Conservation (phyloP, 2,888 invertebrate species). For the Polyommatus icarus region DNA sequence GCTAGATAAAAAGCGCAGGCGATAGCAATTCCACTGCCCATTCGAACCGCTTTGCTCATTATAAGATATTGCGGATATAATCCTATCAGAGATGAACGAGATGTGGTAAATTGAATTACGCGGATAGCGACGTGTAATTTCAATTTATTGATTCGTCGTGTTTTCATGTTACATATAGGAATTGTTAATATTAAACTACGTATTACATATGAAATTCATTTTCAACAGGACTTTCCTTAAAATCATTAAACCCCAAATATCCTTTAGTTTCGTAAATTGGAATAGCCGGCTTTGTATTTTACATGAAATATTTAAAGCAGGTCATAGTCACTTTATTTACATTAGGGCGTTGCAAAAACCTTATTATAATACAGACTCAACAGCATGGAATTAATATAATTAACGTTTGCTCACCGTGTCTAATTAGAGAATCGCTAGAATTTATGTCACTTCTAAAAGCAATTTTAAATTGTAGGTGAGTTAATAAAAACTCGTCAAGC, state of each 20-base stretch:
- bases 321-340: conserved; percentile 2
- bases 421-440: conserved; percentile 13
- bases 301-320: not conserved
- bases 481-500: conserved; percentile 20
- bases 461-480: conserved; percentile 11
- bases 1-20: conserved; percentile 52
- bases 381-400: conserved; percentile 12
- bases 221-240: not conserved
- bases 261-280: not conserved
- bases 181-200: not conserved
- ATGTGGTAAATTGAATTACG: not conserved
- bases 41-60: conserved; percentile 44
- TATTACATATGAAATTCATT: not conserved
- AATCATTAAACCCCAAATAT: not conserved
- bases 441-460: conserved; percentile 9
- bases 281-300: not conserved
- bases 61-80: conserved; percentile 34
- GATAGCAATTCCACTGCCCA: conserved; percentile 41
- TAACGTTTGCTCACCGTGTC: conserved; percentile 25
- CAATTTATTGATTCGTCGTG: not conserved
- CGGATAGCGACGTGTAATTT: not conserved
- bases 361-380: not conserved
- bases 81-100: conserved; percentile 23
- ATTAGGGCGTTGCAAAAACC: not conserved
- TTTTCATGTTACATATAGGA: not conserved